Evolutionary conservation across 2,113 vertebrate species (phyloP).

Genomic region (Antechinus stuartii): DNA sequence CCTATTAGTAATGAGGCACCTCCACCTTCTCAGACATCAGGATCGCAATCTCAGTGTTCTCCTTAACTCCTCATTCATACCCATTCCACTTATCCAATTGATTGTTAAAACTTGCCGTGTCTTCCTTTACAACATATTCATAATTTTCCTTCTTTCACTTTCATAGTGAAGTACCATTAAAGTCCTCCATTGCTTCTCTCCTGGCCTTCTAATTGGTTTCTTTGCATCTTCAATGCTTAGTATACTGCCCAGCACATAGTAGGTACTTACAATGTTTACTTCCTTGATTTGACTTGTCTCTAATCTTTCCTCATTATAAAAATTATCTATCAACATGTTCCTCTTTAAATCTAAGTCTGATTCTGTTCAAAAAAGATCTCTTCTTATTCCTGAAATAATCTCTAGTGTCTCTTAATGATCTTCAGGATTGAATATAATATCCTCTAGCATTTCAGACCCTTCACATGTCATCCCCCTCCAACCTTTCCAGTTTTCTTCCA

Average conservation of each 20-base stretch:
- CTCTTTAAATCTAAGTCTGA: not conserved
- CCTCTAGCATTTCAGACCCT: not conserved
- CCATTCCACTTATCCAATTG: no score
- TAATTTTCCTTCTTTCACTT: no score
- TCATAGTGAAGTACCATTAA: no score
- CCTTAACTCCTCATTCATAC: no score
- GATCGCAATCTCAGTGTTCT: no score
- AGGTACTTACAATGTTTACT: not conserved
- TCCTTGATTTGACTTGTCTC: not conserved
- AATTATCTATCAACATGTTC: not conserved
- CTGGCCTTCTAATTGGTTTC: no score
- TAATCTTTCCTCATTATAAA: not conserved
- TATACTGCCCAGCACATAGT: not conserved
- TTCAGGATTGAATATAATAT: not conserved
- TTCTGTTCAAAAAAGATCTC: not conserved
- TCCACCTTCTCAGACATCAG: no score
- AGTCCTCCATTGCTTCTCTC: no score
- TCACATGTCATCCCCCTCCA: not conserved
- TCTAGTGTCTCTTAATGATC: not conserved
- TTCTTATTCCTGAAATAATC: not conserved
- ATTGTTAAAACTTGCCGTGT: no score
- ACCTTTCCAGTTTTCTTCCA: not conserved
- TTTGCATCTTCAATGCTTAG: not conserved
- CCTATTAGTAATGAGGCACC: no score
- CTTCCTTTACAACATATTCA: no score